Base-by-base conservation (phyloP, 2,888 invertebrate species). In the Eustalomyia histrio region DNA sequence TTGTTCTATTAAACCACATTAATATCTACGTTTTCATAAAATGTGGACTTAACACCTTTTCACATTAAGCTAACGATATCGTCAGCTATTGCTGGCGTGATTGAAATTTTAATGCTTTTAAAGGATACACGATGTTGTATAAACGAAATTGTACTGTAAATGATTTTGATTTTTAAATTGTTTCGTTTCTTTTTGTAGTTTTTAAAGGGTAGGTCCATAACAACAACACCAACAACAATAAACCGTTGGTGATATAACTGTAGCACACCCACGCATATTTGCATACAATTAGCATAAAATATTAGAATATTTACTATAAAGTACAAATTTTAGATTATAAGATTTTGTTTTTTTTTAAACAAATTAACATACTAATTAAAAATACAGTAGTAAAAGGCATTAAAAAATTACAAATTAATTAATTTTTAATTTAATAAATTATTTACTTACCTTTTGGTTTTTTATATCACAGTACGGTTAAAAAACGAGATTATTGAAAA, bases 391-490 rank as follows among this genome's bases (percentile, higher is more conserved):
- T 39, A 39, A 39, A 12, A 39, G 39, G 12, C 10, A 39, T 53
- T 21, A 21, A 53, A 16, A 21, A 53, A 53, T 21, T 53, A 53
- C 10, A 57, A n/a, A 18, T 43, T 39, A 39, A 43, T 61, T 61
- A 18, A 61, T 33, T 14, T 50, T 52, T 21, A 21, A 3, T 21
- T n/a, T n/a, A n/a, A 21, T 21, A 21, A 21, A 21, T 21, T 3
- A 21, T 6, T 29, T 55, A 83, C 86, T 86, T 75, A 86, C 86
- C 86, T 86, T 86, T 86, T 85, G 86, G 86, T 85, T 85, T 85
- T 80, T 83, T 80, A 82, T 86, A 86, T 86, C 86, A 86, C 86
- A 86, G 86, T 86, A 85, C 79, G 68, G 85, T 86, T 85, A 73
- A 39, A 61, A 67, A 73, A 83, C 67, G 50, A 78, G 57, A 50